Conservation (phyloP, 2,888 invertebrate genomes). For the Leptinotarsa rubiginosa region DNA sequence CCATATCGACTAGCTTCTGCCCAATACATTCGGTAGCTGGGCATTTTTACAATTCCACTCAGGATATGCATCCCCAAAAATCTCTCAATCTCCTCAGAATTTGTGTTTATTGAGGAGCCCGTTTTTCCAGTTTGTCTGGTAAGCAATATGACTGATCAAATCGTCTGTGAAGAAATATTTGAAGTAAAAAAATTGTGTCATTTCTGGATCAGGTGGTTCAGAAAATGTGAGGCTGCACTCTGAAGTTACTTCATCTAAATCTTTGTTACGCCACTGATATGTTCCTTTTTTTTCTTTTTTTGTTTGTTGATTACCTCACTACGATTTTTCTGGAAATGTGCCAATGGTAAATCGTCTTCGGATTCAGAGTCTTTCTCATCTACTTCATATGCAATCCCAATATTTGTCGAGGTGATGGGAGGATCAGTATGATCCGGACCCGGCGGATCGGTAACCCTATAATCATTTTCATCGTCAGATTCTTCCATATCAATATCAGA, state of each 20-base stretch:
- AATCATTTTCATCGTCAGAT: neutral
- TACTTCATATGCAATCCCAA: constrained; percentile 1
- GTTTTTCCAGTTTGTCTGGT: neutral
- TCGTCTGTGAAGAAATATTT: neutral
- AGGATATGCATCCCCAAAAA: neutral
- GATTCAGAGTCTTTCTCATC: neutral
- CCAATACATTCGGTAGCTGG: neutral
- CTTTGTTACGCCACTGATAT: neutral
- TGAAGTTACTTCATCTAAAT: neutral
- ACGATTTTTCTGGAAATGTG: neutral
- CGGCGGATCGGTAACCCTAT: neutral
- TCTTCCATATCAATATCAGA: neutral
- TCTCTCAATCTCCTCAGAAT: neutral
- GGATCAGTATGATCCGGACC: neutral
- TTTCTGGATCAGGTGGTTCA: neutral
- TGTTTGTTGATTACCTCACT: neutral
- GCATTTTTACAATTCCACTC: constrained; percentile 7
- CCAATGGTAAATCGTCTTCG: neutral
- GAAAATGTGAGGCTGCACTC: neutral
- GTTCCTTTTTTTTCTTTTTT: neutral
- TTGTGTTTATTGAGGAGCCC: neutral
- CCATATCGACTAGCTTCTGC: neutral
- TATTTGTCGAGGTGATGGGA: neutral
- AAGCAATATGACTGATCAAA: neutral
- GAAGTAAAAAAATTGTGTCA: neutral